Conservation (phyloP, 2,797 vertebrate genomes). For the Pseudochirops corinnae region DNA sequence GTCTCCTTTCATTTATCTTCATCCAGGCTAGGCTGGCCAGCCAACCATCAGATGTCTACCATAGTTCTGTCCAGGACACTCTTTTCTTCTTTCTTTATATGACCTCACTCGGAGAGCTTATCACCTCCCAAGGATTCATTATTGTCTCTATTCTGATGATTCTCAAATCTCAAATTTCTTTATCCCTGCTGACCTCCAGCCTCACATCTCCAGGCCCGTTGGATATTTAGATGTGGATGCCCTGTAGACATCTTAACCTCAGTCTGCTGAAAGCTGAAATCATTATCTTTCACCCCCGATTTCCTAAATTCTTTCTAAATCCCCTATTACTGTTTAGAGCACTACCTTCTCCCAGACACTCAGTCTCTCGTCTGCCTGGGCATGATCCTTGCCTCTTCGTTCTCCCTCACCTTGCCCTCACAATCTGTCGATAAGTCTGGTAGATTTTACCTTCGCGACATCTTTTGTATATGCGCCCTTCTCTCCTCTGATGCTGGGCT, state of each 20-base stretch:
- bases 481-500: not conserved
- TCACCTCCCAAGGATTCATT: not conserved
- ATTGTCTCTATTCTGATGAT: not conserved
- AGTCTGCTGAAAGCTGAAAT: not conserved
- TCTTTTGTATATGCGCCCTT: not conserved
- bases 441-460: not conserved
- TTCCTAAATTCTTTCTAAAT: not conserved
- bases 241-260: not conserved
- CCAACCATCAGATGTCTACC: not conserved
- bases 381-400: not conserved
- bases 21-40: not conserved
- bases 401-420: not conserved
- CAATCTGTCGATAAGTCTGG: not conserved
- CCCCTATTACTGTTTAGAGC: not conserved
- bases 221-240: not conserved
- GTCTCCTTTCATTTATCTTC: not conserved
- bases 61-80: not conserved
- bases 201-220: not conserved
- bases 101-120: not conserved
- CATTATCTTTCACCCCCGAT: not conserved
- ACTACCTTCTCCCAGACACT: not conserved
- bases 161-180: not conserved
- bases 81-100: not conserved
- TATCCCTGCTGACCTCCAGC: not conserved
- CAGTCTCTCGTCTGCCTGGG: not conserved